A percentile compares a stretch with the other conserved stretches of the same genome.
Evolutionary conservation across 2,113 vertebrate species (phyloP).

Genomic region (Hyaena hyaena): DNA sequence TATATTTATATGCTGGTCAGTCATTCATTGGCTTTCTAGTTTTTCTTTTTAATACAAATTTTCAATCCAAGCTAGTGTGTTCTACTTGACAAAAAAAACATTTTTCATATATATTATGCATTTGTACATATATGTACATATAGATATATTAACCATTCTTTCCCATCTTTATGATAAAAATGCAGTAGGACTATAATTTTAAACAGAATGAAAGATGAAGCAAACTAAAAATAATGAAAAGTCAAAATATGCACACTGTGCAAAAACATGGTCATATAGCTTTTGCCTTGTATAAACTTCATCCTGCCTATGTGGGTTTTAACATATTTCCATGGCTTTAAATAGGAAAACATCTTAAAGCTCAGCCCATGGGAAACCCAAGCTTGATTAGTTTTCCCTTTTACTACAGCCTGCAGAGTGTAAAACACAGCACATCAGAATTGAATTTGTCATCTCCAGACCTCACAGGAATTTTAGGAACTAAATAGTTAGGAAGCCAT

Average conservation of each 20-base stretch:
- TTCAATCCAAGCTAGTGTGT: slow-evolving; percentile 50
- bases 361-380: slow-evolving; percentile 88
- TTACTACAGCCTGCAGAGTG: slow-evolving; percentile 90
- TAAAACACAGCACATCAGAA: slow-evolving; percentile 92
- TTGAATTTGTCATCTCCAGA: slow-evolving; percentile 93
- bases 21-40: slow-evolving; percentile 7
- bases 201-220: slow-evolving; percentile 82
- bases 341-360: slow-evolving; percentile 89
- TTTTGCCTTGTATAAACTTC: slow-evolving; percentile 87
- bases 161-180: slow-evolving; percentile 67
- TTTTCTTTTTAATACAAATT: slow-evolving; percentile 65
- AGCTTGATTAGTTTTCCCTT: slow-evolving; percentile 91
- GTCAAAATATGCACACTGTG: slow-evolving; percentile 84
- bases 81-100: slow-evolving; percentile 56
- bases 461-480: slow-evolving; percentile 92
- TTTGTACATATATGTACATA: background rate
- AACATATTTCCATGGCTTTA: slow-evolving; percentile 89
- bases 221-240: slow-evolving; percentile 86
- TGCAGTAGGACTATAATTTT: slow-evolving; percentile 78
- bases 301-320: slow-evolving; percentile 84
- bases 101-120: background rate
- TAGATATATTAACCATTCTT: slow-evolving; percentile 62
- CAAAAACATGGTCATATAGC: slow-evolving; percentile 81
- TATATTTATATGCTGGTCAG: background rate
- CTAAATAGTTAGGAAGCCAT: slow-evolving; percentile 90